Base-by-base conservation (phyloP, 2,888 invertebrate species). In the Ornithoptera priamus region DNA sequence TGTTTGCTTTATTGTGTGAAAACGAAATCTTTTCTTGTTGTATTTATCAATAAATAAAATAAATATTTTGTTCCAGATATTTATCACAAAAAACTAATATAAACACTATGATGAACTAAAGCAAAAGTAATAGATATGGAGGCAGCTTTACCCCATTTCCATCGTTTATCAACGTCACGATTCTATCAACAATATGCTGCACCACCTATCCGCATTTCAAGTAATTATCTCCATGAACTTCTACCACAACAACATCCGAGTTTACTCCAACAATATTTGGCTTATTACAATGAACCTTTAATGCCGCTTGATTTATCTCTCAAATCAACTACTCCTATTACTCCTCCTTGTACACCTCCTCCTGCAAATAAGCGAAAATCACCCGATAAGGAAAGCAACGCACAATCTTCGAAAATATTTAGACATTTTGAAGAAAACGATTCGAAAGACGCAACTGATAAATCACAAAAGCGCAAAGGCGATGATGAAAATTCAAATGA, bases 291-390 rank as follows among this genome's bases (percentile, higher is more conserved):
- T 67, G 94, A 95, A 79, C 94, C 94, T 5, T 78, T 94, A 66
- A 93, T 94, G 72, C 97, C 97, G 10, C 87, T 97, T 76, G 97
- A 97, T 84, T 87, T 97, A 71, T 96, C 96, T 30, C 86, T 97
- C 36, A 97, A 97, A 82, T 90, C 93, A n/a, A 92, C 92, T 0
- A 93, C 94, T 15, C 96, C 96, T 0, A 96, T 96, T 79, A 96
- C 96, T 0, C 96, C 96, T 17, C 96, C 96, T 8, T 95, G 95
- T 73, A 95, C 96, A 0, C 96, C 96, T 1, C 96, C 96, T 42
- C 96, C 96, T 7, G 85, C 92, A 0, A 93, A 94, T 71, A 95
- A 95, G 80, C 80, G 92, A 70, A 90, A 93, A 77, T 60, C 76
- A 24, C 67, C 75, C 1, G 86, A 87, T 20, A 88, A 92, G 24